Base-by-base conservation (phyloP, 2,797 vertebrate genomes). In the Pogonophryne albipinna region DNA sequence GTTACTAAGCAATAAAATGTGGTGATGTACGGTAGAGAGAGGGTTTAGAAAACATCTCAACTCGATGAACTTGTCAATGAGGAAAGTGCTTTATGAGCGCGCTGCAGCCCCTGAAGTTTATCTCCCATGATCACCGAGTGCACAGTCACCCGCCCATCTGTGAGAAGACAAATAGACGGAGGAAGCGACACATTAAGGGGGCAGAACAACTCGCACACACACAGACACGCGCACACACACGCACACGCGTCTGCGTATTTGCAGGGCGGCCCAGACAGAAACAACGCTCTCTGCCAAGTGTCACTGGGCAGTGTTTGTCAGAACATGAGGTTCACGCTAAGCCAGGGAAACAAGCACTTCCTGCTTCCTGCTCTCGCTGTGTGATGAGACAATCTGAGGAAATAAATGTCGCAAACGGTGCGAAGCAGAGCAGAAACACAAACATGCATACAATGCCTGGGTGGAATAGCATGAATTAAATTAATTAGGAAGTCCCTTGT, bases 371-470 rank as follows among this genome's bases (percentile, higher is more conserved):
- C 71, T 71, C 79, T 85, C 49, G 17, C 85, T 76, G 85, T 65
- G 42, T 56, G 27, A 75, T 60, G 76, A 86, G 87, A 94, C 92
- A 95, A 93, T 94, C 71, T 87, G 83, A 91, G 93, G 93, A 93
- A 95, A 93, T 89, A 41, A 79, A 67, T 74, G 45, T 63, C 64
- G 76, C 72, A 47, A 38, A 52, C 42, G 77, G 64, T 78, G 81
- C 56, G 84, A 86, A 91, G 78, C 69, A 50, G 64, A 76, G 63
- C 60, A 69, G 74, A 79, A 80, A 79, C 78, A 72, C 50, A 80
- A 72, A 79, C 66, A 72, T 61, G 42, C 15, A 73, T 23, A 45
- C 62, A 42, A 64, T 66, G 51, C 57, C 47, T 42, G 19, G 16
- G 17, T 64, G 31, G 12, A 20, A 52, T 41, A 19, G 15, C 47